Evolutionary conservation across 2,113 vertebrate species (phyloP).

Genomic region (Cichladusa arquata): DNA sequence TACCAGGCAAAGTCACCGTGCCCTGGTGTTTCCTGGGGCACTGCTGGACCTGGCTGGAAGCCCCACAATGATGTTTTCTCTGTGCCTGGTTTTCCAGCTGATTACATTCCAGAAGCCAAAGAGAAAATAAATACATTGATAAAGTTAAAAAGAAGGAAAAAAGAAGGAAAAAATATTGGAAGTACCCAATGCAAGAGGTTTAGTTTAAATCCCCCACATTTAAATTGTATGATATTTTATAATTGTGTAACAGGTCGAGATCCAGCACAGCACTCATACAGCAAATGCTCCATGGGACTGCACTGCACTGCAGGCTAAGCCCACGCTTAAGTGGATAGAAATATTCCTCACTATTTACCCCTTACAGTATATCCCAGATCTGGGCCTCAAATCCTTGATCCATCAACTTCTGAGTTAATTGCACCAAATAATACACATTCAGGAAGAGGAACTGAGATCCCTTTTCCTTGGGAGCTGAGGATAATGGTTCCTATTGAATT

Average conservation of each 20-base stretch:
- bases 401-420: not conserved
- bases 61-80: not conserved
- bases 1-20: not conserved
- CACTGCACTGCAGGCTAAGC: not conserved
- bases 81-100: not conserved
- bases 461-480: not conserved
- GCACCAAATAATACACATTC: not conserved
- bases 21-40: not conserved
- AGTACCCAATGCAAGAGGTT: rapidly evolving
- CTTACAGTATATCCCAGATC: not conserved
- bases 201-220: not conserved
- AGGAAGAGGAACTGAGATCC: not conserved
- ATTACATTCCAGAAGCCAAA: not conserved
- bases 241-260: not conserved
- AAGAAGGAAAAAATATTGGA: not conserved
- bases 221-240: not conserved
- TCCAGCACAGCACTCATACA: not conserved
- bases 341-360: not conserved
- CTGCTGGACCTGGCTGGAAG: not conserved
- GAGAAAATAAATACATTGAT: not conserved
- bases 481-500: not conserved
- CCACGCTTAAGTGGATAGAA: not conserved
- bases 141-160: not conserved
- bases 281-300: not conserved
- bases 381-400: not conserved